Base-by-base conservation (phyloP, 2,888 invertebrate species). In the Pterostichus niger region DNA sequence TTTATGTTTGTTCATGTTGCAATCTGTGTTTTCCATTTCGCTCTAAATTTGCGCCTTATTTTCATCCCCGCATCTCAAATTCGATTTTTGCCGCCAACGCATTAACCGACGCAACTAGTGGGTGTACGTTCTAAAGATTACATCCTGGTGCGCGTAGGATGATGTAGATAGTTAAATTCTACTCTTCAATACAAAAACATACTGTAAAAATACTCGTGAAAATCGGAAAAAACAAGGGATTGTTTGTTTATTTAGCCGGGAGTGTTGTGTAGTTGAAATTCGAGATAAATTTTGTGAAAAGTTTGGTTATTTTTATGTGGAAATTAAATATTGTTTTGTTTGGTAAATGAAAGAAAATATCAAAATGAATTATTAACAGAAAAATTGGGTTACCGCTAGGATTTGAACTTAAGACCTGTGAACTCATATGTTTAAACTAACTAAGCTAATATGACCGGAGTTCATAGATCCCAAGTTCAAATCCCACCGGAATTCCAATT, bases 61-160 rank as follows among this genome's bases (percentile, higher is more conserved):
- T 71, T 17, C 64, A 68, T 35, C 15, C n/a, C 40, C n/a, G 6
- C 31, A 10, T 40, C 11, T 44, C 3, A 17, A 56, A 71, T 71
- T 71, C 68, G 68, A 71, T 71, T 13, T 56, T 71, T 44, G 17
- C 68, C 68, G 44, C 68, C 68, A 44, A 71, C 68, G 68, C 68
- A 31, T 52, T 49, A 13, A 0, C 33, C 24, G 33, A 24, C 75
- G 75, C 75, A 75, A 75, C 75, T 75, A 33, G 75, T 75, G 75
- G 75, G 75, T 40, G 68, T 40, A 71, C 40, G 24, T 15, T 68
- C 68, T 68, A 71, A 71, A 71, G 68, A 71, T 71, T 71, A 44
- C 40, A 17, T 15, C 46, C 68, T 44, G 44, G 24, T 71, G 40
- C 17, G 68, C 68, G 68, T 71, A 31, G 68, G 44, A 40, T 5